Evolutionary conservation across 2,113 vertebrate species (phyloP), one percentile per base, ranked within the genome.

Genomic region (Daphoenositta chrysoptera): DNA sequence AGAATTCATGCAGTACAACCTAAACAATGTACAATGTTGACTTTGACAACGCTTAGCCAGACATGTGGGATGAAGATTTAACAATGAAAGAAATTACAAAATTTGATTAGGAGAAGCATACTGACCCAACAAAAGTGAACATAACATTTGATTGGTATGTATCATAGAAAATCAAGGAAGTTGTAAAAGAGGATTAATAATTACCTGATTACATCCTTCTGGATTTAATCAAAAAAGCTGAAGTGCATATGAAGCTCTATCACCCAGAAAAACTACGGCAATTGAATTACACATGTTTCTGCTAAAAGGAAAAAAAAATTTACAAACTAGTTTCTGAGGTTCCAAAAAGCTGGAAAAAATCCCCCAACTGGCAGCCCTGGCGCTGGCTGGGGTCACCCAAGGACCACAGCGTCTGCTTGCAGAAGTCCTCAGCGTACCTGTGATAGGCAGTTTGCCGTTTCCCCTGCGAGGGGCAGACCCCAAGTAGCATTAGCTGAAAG

Each of bases 341-440:
- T 19, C 11, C 9, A 68, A 37, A 85, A 78, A 64, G 11, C 30
- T 45, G 22, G 7, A 3, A 56, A 51, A 58, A 80, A 28, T 1
- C 0, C 0, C 4, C 4, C 15, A 57, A 4, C 1, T 7, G 4
- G 11, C 14, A 68, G 4, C n/a, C n/a, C n/a, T n/a, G n/a, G n/a
- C n/a, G n/a, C n/a, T n/a, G n/a, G n/a, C n/a, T n/a, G n/a, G n/a
- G n/a, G n/a, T n/a, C n/a, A n/a, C n/a, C n/a, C n/a, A n/a, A n/a
- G n/a, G n/a, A n/a, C n/a, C n/a, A n/a, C n/a, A n/a, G n/a, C n/a
- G n/a, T n/a, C n/a, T n/a, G n/a, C n/a, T n/a, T n/a, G n/a, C n/a
- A n/a, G n/a, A n/a, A n/a, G n/a, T n/a, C n/a, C n/a, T n/a, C n/a
- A n/a, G n/a, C n/a, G n/a, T n/a, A n/a, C n/a, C n/a, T n/a, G n/a